These are phyloP conservation scores for Planiliza haematocheilus DNA, from an alignment of 2,113 vertebrate genomes.

Conservation along the genomic window DNA sequence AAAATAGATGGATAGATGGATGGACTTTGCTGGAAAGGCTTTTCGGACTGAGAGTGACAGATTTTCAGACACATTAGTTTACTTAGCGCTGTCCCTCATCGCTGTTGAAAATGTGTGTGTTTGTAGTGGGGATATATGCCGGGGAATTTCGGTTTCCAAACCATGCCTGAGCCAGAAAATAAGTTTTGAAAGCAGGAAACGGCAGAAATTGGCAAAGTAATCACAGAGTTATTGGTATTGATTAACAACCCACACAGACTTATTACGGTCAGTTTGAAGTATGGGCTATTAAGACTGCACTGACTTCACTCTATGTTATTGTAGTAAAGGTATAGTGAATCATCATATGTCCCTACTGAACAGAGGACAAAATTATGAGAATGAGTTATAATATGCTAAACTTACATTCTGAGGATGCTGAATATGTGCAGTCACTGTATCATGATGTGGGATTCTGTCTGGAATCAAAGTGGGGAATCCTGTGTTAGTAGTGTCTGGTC, in stretches of 20 bases:
- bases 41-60: conserved; percentile 2
- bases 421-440: too few relatives aligned
- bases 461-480: too few relatives aligned
- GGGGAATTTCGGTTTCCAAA: conserved; percentile 21
- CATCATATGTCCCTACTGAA: background rate
- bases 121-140: background rate
- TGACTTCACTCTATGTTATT: background rate
- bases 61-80: conserved; percentile 19
- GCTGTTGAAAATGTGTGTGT: conserved; percentile 5
- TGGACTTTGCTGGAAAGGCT: conserved; percentile 5
- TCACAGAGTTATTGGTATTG: background rate
- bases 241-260: conserved; percentile 32
- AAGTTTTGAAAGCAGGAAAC: conserved; percentile 22
- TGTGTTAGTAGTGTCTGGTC: too few relatives aligned
- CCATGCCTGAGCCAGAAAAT: conserved; percentile 8
- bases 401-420: too few relatives aligned
- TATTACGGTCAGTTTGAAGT: conserved; percentile 19
- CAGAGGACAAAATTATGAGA: too few relatives aligned
- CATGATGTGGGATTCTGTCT: too few relatives aligned
- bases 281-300: conserved; percentile 7
- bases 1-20: conserved; percentile 18
- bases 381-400: too few relatives aligned
- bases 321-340: background rate
- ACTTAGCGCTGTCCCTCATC: conserved; percentile 16
- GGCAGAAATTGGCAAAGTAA: too few relatives aligned